Evolutionary conservation across 2,113 vertebrate species (phyloP), one percentile per base, ranked within the genome.

Genomic region (Hypanus sabinus): DNA sequence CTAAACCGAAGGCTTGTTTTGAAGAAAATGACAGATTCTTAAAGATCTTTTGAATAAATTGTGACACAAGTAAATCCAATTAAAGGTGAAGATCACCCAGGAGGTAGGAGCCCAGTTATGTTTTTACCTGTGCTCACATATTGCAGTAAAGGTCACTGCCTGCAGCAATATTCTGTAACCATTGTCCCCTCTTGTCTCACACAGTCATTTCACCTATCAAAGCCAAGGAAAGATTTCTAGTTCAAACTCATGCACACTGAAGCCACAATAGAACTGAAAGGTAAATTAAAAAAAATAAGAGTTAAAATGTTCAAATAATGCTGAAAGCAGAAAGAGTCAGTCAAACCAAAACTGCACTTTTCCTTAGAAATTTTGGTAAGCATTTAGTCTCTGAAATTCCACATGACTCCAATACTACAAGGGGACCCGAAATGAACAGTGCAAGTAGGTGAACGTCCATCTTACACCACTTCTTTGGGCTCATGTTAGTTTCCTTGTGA

Each of bases 51-150:
- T 46, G 70, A 93, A 93, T 93, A 38, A 71, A 33, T 46, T 46
- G 91, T 93, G 91, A 93, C 91, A 93, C 68, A 93, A 73, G 91
- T 68, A 93, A 71, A 93, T 73, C 9, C 68, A 27, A 46, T 46
- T 30, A 93, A 93, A 93, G 91, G 91, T 93, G 91, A 93, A 93
- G 91, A 73, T 93, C 91, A 73, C 36, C 91, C 91, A 73, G 68
- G 68, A 93, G 91, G 68, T 93, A 73, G 68, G 36, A 36, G 73
- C 73, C 68, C 73, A 46, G 68, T 27, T 38, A 93, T 73, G 91
- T 11, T 73, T 71, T 73, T 93, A 93, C 91, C 91, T 93, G 91
- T 93, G 22, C 91, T 93, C 68, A 70, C 90, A 93, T 73, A 93
- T 93, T 93, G 68, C 91, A 93, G 65, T 73, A 93, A 93, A 93